phyloP scores from a whole-genome alignment of 2,797 vertebrate genomes.

The Phataginus tetradactyla region DNA sequence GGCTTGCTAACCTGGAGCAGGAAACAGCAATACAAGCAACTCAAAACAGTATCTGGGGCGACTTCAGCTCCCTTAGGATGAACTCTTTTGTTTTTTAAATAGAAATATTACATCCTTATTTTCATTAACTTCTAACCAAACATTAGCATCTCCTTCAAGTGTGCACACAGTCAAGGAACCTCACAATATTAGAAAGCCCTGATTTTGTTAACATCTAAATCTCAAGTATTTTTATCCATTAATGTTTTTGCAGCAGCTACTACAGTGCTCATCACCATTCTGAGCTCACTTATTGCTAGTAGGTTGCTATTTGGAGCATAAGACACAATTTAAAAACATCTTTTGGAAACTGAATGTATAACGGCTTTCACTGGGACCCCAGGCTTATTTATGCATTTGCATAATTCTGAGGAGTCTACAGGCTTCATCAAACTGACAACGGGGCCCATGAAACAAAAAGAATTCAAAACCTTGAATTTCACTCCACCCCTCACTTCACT shows the following conservation, averaged over 20 bases:
- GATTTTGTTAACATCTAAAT: neutral
- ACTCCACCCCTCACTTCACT: accelerated
- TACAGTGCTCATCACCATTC: neutral
- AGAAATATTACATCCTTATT: neutral
- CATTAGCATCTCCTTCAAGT: neutral
- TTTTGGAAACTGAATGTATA: too few relatives aligned
- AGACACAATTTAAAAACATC: neutral
- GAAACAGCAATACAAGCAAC: neutral
- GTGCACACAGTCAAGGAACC: neutral
- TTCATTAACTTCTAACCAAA: neutral
- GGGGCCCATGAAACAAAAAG: neutral
- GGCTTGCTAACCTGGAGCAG: neutral
- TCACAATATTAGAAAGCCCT: too few relatives aligned
- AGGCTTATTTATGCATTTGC: neutral
- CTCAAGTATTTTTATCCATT: neutral
- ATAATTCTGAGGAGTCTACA: neutral
- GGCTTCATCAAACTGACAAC: neutral
- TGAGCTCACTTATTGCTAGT: neutral
- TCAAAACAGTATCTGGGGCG: neutral
- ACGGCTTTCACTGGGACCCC: neutral
- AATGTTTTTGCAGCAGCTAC: neutral
- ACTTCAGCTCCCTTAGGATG: neutral
- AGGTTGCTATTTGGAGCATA: neutral
- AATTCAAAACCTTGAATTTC: neutral
- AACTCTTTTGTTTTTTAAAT: neutral